Evolutionary conservation across 2,113 vertebrate genomes (phyloP).

Genomic region (Xiphias gladius): DNA sequence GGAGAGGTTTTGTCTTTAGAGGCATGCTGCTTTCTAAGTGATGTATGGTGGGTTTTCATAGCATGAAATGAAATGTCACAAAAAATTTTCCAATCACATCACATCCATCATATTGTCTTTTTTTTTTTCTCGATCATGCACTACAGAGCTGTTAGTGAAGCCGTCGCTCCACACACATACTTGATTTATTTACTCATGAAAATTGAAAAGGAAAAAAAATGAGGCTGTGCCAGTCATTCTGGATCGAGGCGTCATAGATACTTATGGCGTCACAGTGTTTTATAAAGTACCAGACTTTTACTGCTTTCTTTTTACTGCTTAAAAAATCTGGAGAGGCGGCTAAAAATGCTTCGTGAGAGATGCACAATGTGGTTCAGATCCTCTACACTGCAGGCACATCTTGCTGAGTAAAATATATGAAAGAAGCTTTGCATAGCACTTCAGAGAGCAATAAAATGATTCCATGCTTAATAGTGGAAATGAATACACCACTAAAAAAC

Average conservation of each 20-base stretch:
- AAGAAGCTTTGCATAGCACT: neutral
- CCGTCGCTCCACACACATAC: neutral
- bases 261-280: neutral
- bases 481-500: neutral
- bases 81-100: neutral
- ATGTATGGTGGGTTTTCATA: too few relatives aligned
- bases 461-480: neutral
- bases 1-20: neutral
- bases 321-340: neutral
- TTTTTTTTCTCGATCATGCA: neutral
- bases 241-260: neutral
- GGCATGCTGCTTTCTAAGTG: neutral
- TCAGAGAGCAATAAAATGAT: neutral
- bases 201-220: neutral
- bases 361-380: neutral
- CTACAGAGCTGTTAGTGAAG: neutral
- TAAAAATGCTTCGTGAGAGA: neutral
- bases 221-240: neutral
- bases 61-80: slow-evolving; percentile 12
- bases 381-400: neutral
- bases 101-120: neutral
- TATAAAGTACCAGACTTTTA: neutral
- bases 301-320: neutral
- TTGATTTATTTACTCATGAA: too few relatives aligned
- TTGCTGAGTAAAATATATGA: neutral